Evolutionary conservation across 37 sponge, comb jelly and placozoan genomes (phyloP), one percentile per base, ranked within the genome.

Genomic region (Petrosia ficiformis): DNA sequence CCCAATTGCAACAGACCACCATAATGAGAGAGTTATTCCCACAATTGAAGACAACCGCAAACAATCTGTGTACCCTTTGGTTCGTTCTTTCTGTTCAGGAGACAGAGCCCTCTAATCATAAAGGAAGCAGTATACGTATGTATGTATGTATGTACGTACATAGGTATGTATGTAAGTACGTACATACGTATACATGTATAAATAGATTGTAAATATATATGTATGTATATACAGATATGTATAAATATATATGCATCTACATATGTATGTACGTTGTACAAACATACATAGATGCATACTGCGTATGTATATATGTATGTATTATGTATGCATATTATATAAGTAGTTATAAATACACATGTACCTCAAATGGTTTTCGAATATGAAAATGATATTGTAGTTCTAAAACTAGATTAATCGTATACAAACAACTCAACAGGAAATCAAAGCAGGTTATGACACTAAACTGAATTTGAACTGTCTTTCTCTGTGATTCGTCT

Each of bases 1-100:
- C 59, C 83, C 90, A 70, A 83, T 76, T 38, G 39, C 77, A 25
- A 89, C 80, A 44, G 90, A 83, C 37, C 65, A 88, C 79, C 71
- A 88, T 39, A 88, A 75, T 44, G 70, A 52, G 3, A 68, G 10
- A 2, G 79, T 78, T 63, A 88, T 57, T 16, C 76, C 25, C 6
- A 37, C n/a, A 4, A 82, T 68, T 6, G 1, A 39, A 30, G 72
- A 2, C 0, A 84, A 32, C 57, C 75, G 42, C 33, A 65, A 14
- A 2, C 72, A 71, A 26, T 40, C 14, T 5, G 22, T 43, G 39
- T 32, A 68, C 21, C 39, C 4, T 42, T n/a, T 25, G n/a, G 25
- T 3, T 2, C 29, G 44, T 42, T 39, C 42, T n/a, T 40, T 26
- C 42, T 70, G n/a, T n/a, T n/a, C n/a, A n/a, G n/a, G n/a, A n/a